Base-by-base conservation (phyloP, 2,797 vertebrate species). In the Alfaro cultratus region DNA sequence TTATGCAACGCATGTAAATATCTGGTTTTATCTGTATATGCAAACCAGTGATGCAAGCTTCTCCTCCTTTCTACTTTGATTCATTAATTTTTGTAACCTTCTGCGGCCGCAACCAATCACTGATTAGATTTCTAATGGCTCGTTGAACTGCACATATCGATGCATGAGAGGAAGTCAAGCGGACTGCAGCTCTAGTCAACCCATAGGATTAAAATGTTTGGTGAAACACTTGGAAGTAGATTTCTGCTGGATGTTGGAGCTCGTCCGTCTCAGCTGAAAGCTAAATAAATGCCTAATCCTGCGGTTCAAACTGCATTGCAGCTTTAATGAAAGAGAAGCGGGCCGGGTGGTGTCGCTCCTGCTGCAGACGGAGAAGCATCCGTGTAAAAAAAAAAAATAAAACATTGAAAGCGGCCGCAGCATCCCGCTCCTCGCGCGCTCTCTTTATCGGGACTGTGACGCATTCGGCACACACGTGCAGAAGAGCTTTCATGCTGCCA, bases 361-460 rank as follows among this genome's bases (percentile, higher is more conserved):
- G 74, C 67, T 76, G 74, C 73, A 46, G 75, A 71, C 41, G 71
- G 26, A 53, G 34, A 29, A 7, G 23, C 51, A 62, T 16, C 13
- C 68, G 41, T 46, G n/a, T 29, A 23, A 36, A 74, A 74, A 60
- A n/a, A 23, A 16, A 5, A 47, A 13, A 45, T 2, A 45, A 4
- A 45, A 60, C n/a, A 18, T 74, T 60, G 34, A 64, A 67, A 36
- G 26, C 68, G 74, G 71, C 77, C 26, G 68, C 68, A 45, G 39
- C 68, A 86, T 81, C 80, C 73, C 51, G 73, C 75, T 81, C 87
- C 51, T 53, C 51, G 51, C 45, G 71, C 75, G 71, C 88, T 78
- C 80, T 39, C 82, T 84, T 86, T 39, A 34, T 73, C 87, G 82
- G 92, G 89, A 92, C 91, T 21, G 90, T 94, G 94, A 93, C 93